A percentile compares a stretch with the other conserved stretches of the same genome.
Conservation (phyloP, 2,888 invertebrate species). For the Thysanoteuthis rhombus region DNA sequence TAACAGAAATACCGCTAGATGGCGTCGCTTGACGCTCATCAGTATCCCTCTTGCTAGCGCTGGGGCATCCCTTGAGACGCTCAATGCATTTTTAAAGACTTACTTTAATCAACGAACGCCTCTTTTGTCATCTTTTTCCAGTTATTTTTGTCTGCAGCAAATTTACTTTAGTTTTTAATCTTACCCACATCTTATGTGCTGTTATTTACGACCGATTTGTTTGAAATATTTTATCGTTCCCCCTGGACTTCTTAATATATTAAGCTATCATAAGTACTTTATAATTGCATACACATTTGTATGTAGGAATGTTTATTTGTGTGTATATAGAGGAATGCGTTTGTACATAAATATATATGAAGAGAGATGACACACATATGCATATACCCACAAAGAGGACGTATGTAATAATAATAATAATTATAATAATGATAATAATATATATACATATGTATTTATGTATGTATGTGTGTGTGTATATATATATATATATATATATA, state of each 20-base stretch:
- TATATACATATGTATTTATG: background rate
- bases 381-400: too few species aligned
- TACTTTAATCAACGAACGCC: background rate
- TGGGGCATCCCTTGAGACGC: background rate
- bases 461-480: background rate
- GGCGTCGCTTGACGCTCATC: background rate
- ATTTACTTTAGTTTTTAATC: background rate
- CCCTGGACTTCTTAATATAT: background rate
- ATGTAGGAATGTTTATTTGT: background rate
- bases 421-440: too few species aligned
- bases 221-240: background rate
- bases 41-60: background rate
- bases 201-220: background rate
- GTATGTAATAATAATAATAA: too few species aligned
- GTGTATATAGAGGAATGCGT: background rate
- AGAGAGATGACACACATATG: background rate
- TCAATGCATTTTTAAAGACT: background rate
- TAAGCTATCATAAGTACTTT: slow-evolving; percentile 12
- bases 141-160: slow-evolving; percentile 12
- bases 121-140: background rate
- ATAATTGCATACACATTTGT: background rate
- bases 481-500: background rate
- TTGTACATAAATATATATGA: background rate
- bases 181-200: background rate
- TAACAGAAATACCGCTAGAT: background rate